phyloP scores from a whole-genome alignment of 2,888 invertebrate species.

The Perizoma flavofasciatum region DNA sequence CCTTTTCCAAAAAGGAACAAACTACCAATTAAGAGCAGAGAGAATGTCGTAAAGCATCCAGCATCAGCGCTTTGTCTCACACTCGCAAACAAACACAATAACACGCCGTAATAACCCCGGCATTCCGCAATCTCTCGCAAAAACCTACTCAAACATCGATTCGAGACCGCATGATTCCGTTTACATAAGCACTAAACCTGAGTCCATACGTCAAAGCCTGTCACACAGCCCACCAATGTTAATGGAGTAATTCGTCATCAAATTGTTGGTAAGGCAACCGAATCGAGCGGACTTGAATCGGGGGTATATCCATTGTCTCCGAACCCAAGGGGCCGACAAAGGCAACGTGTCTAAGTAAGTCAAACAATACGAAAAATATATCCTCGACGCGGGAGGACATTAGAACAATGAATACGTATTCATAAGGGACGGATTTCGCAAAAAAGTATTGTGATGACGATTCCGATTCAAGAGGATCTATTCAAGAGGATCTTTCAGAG shows the following conservation, averaged over 20 bases:
- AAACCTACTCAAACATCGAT: background rate
- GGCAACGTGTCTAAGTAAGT: conserved; percentile 35
- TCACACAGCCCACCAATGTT: too few relatives aligned
- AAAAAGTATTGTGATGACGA: conserved; percentile 21
- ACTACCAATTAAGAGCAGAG: conserved; percentile 19
- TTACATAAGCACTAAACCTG: background rate
- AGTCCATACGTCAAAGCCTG: background rate
- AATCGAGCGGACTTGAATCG: background rate
- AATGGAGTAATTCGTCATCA: too few relatives aligned
- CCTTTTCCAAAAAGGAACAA: conserved; percentile 11
- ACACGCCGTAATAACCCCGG: conserved; percentile 20
- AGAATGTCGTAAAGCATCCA: conserved; percentile 7
- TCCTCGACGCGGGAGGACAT: conserved; percentile 31
- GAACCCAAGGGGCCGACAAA: conserved; percentile 31
- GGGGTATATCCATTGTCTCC: conserved; percentile 29
- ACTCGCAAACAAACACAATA: conserved; percentile 23
- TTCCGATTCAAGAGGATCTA: background rate
- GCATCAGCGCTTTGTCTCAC: conserved; percentile 16
- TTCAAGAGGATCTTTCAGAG: conserved; percentile 1
- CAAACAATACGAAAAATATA: conserved; percentile 37
- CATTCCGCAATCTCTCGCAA: conserved; percentile 24
- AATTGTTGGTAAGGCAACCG: too few relatives aligned
- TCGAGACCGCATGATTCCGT: background rate
- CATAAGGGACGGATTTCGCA: conserved; percentile 27
- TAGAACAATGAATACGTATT: conserved; percentile 35